These are phyloP conservation scores for Epicauta chinensis DNA, from an alignment of 1,140 invertebrate genomes.

Conservation along the genomic window DNA sequence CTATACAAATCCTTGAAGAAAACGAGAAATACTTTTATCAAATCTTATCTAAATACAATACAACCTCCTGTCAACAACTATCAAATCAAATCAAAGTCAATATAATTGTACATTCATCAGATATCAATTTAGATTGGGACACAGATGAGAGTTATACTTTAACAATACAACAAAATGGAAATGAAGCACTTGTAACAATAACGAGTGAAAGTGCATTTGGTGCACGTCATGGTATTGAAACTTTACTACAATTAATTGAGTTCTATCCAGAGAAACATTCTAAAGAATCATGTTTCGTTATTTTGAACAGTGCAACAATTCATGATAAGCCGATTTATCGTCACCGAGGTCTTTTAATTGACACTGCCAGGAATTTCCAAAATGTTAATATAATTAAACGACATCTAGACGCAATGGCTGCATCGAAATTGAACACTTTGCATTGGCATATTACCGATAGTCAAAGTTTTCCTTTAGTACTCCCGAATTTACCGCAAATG, in stretches of 20 bases:
- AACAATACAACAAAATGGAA: slow-evolving; percentile 50
- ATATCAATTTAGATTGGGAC: slow-evolving; percentile 50
- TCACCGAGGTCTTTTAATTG: slow-evolving; percentile 67
- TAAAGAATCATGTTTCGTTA: slow-evolving; percentile 40
- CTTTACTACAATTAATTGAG: slow-evolving; percentile 61
- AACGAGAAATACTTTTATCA: slow-evolving; percentile 48
- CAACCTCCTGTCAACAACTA: slow-evolving; percentile 46
- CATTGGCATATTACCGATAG: slow-evolving; percentile 84
- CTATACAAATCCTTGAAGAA: slow-evolving; percentile 45
- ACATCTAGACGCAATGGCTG: slow-evolving; percentile 73
- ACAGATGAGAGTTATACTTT: slow-evolving; percentile 61
- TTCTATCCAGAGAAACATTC: slow-evolving; percentile 29
- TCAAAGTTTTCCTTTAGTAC: slow-evolving; percentile 77
- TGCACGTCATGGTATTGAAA: slow-evolving; percentile 69
- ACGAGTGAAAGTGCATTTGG: slow-evolving; percentile 63
- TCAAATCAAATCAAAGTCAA: slow-evolving; percentile 48
- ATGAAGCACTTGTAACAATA: slow-evolving; percentile 48
- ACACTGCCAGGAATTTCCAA: slow-evolving; percentile 72
- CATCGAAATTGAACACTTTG: slow-evolving; percentile 76
- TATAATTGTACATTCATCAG: slow-evolving; percentile 45
- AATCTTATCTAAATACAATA: slow-evolving; percentile 51
- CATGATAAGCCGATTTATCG: slow-evolving; percentile 62
- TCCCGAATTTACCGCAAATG: slow-evolving; percentile 65
- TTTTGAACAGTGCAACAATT: slow-evolving; percentile 46
- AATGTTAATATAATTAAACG: slow-evolving; percentile 56